Conservation (phyloP, 2,888 invertebrate species). For the Aphrophora alni region DNA sequence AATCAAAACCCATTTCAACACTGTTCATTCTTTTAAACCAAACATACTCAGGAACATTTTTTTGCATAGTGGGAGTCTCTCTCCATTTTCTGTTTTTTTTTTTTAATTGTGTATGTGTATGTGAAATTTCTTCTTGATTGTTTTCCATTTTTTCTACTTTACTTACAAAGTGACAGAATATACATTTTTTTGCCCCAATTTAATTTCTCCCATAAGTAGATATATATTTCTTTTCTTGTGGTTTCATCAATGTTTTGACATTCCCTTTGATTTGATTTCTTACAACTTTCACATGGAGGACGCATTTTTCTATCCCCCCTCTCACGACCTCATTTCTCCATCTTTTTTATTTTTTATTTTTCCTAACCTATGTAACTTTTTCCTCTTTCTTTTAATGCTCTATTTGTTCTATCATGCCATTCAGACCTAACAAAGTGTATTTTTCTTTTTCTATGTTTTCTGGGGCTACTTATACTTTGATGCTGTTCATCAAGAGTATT, state of each 20-base stretch:
- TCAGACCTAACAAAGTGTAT: not conserved
- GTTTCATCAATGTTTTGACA: constrained; percentile 22
- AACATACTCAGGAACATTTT: constrained; percentile 6
- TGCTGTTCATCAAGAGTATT: too few species aligned
- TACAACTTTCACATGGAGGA: constrained; percentile 14
- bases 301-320: constrained; percentile 27
- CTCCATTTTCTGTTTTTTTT: constrained; percentile 7
- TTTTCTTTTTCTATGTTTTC: too few species aligned
- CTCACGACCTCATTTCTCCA: constrained; percentile 17
- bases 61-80: not conserved
- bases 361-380: constrained; percentile 26
- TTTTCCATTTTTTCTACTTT: constrained; percentile 7
- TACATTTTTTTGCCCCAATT: constrained; percentile 24
- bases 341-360: constrained; percentile 18
- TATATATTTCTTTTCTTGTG: not conserved
- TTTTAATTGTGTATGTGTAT: constrained; percentile 16
- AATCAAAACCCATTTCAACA: not conserved
- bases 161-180: constrained; percentile 4
- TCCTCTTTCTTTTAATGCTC: constrained; percentile 23
- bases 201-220: constrained; percentile 23
- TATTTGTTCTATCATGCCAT: constrained; percentile 19
- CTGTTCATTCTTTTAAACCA: constrained; percentile 13
- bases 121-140: constrained; percentile 27
- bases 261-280: constrained; percentile 2
- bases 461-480: too few species aligned